Evolutionary conservation across 2,797 vertebrate species (phyloP).

Genomic region (Erithacus rubecula): DNA sequence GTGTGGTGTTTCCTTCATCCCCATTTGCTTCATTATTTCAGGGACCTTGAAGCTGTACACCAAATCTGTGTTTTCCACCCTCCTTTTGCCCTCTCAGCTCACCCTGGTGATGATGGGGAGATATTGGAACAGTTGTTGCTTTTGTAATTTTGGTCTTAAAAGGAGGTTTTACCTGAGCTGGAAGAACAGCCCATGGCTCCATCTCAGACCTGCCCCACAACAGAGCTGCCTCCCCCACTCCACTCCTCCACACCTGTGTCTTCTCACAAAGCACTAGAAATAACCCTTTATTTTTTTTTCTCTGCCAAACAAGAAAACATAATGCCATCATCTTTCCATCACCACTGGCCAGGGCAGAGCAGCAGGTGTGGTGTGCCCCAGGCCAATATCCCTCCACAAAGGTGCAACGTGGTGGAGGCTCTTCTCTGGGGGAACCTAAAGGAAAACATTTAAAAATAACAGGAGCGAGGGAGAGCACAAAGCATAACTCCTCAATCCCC

Average conservation of each 20-base stretch:
- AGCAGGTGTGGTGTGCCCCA: neutral
- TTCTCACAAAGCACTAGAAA: neutral
- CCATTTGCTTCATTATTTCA: neutral
- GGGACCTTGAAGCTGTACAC: neutral
- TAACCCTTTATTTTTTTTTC: fast-evolving
- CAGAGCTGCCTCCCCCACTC: neutral
- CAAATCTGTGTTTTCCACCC: neutral
- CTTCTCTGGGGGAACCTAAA: neutral
- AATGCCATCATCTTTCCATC: neutral
- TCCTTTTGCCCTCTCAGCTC: neutral
- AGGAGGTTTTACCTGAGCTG: neutral
- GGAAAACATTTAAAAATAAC: neutral
- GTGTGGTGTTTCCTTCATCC: neutral
- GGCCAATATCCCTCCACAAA: neutral
- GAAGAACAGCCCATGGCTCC: neutral
- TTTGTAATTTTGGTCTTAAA: neutral
- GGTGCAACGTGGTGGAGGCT: fast-evolving
- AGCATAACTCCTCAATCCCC: neutral
- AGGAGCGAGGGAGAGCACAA: neutral
- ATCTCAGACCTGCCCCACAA: neutral
- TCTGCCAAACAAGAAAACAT: neutral
- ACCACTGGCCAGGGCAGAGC: neutral
- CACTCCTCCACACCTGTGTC: fast-evolving
- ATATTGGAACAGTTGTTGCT: neutral
- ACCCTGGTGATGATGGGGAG: neutral